Percentiles rank a stretch among this genome's conserved stretches.
Evolutionary conservation across 1,140 invertebrate species (phyloP).

Genomic region (Mamestra configurata): DNA sequence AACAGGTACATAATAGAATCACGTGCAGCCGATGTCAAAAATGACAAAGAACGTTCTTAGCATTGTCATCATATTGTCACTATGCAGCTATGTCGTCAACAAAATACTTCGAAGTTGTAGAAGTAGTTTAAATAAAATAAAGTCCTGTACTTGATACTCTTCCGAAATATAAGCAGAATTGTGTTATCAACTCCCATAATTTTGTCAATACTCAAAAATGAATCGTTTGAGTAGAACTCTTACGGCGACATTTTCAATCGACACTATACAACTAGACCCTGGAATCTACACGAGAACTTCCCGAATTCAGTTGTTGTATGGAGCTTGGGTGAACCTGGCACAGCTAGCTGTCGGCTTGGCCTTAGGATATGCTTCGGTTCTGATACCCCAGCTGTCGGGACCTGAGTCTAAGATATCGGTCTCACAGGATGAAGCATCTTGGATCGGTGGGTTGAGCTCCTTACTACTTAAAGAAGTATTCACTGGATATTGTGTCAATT

Average conservation of each 20-base stretch:
- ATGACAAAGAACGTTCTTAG: too few species aligned
- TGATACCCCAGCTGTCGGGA: constrained; percentile 78
- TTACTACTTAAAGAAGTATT: too few species aligned
- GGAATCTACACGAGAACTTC: constrained; percentile 70
- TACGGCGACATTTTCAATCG: background rate
- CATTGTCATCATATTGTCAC: too few species aligned
- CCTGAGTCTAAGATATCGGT: constrained; percentile 65
- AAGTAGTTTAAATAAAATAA: too few species aligned
- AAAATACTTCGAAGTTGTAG: too few species aligned
- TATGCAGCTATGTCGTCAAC: too few species aligned
- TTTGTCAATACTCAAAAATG: background rate
- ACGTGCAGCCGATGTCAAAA: too few species aligned
- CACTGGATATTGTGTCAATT: too few species aligned
- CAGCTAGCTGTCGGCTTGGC: constrained; percentile 85
- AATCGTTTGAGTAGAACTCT: background rate
- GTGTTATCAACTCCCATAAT: too few species aligned
- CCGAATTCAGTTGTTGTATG: constrained; percentile 70
- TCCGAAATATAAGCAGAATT: too few species aligned
- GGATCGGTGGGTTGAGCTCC: constrained; percentile 80
- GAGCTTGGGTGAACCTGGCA: constrained; percentile 82
- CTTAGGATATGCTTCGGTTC: constrained; percentile 87
- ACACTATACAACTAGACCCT: constrained; percentile 57
- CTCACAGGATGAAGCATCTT: constrained; percentile 81
- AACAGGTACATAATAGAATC: too few species aligned
- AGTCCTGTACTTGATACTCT: too few species aligned